Evolutionary conservation across 2,888 invertebrate genomes (phyloP).

Genomic region (Agrotis segetum): DNA sequence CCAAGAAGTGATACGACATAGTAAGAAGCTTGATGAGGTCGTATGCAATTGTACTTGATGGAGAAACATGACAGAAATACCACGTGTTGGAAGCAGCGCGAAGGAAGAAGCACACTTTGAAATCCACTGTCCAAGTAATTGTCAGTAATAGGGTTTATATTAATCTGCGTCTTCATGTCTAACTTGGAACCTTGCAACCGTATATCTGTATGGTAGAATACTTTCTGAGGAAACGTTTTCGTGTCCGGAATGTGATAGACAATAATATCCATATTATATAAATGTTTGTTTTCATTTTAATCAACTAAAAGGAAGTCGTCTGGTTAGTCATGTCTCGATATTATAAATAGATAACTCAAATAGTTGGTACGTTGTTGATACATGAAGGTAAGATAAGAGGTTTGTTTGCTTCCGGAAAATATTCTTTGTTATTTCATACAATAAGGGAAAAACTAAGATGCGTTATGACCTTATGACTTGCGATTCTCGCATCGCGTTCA

Average conservation of each 20-base stretch:
- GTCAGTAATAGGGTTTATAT: background rate
- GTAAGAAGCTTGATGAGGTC: conserved; percentile 33
- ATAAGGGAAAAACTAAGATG: no score
- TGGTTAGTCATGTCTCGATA: background rate
- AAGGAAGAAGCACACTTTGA: conserved; percentile 31
- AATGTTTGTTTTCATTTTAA: conserved; percentile 3
- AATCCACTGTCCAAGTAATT: conserved; percentile 26
- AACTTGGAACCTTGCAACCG: background rate
- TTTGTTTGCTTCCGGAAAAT: background rate
- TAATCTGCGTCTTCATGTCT: conserved; percentile 16
- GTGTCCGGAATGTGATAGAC: background rate
- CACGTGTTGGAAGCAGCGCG: conserved; percentile 12
- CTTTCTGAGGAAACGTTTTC: background rate
- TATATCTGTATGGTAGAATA: background rate
- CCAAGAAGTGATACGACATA: conserved; percentile 23
- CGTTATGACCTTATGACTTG: no score
- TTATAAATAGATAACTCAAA: background rate
- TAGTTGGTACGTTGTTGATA: background rate
- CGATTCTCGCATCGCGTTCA: no score
- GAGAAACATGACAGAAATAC: conserved; percentile 41
- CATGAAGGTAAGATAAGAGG: background rate
- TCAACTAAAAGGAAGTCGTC: conserved; percentile 3
- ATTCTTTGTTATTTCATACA: no score
- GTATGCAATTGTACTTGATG: conserved; percentile 40
- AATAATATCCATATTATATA: background rate